Percentiles rank a stretch among this genome's conserved stretches.
Evolutionary conservation across 2,888 invertebrate species (phyloP).

Genomic region (Clusia tigrina): DNA sequence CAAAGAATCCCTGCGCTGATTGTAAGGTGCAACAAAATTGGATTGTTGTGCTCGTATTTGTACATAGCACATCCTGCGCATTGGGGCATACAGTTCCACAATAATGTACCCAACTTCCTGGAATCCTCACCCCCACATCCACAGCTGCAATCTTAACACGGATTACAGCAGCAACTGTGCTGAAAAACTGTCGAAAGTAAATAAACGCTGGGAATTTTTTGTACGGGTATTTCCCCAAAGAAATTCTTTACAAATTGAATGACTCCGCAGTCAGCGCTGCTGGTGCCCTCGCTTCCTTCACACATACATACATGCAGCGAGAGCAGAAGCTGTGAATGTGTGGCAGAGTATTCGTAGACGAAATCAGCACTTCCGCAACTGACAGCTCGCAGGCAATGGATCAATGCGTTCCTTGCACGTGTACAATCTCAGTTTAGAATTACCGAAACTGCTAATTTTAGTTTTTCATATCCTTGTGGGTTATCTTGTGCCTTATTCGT

Average conservation of each 20-base stretch:
- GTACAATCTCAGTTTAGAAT: slow-evolving; percentile 2
- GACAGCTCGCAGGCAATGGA: background rate
- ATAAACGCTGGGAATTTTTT: slow-evolving; percentile 3
- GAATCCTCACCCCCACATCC: background rate
- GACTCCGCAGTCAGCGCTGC: background rate
- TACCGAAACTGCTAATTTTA: background rate
- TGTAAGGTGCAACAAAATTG: background rate
- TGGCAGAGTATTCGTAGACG: background rate
- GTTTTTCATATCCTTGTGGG: background rate
- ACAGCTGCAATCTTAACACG: background rate
- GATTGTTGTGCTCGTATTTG: no score
- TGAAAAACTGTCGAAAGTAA: slow-evolving; percentile 13
- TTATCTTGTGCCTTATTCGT: background rate
- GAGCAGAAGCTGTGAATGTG: background rate
- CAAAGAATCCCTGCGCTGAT: background rate
- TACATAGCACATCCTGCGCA: no score
- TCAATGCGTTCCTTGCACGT: background rate
- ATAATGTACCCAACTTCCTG: background rate
- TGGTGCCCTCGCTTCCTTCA: background rate
- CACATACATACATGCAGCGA: background rate
- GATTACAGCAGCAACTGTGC: background rate
- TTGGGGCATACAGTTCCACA: no score
- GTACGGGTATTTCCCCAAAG: slow-evolving; percentile 3
- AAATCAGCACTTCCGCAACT: background rate
- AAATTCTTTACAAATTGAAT: background rate